phyloP scores from a whole-genome alignment of 1,140 invertebrate species.

The Sminthurides bifidus region DNA sequence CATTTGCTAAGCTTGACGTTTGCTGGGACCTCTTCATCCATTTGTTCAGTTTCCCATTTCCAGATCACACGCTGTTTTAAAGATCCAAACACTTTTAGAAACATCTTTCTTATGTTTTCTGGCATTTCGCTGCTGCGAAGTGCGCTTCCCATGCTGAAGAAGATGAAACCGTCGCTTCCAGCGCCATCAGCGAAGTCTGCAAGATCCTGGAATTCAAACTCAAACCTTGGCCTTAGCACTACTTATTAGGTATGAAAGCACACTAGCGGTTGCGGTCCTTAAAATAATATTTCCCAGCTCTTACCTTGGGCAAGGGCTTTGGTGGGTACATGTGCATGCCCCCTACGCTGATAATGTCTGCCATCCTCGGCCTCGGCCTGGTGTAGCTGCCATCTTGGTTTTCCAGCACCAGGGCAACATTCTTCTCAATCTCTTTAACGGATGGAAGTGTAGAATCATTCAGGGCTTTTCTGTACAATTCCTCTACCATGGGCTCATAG shows the following conservation, averaged over 20 bases:
- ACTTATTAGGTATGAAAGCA: no score
- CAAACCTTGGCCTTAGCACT: no score
- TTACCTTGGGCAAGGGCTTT: not conserved
- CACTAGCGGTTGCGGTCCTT: no score
- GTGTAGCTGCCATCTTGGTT: constrained; percentile 41
- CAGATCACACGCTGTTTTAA: constrained; percentile 35
- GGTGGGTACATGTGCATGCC: not conserved
- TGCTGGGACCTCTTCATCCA: constrained; percentile 38
- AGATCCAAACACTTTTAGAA: constrained; percentile 34
- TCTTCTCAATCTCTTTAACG: constrained; percentile 12
- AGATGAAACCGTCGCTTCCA: constrained; percentile 52
- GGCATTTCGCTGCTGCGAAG: constrained; percentile 49
- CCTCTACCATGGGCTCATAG: not conserved
- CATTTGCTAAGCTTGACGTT: constrained; percentile 61
- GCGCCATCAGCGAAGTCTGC: constrained; percentile 15
- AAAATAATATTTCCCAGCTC: constrained; percentile 5
- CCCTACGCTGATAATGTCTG: constrained; percentile 45
- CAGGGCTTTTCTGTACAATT: not conserved
- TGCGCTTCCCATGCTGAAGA: constrained; percentile 58
- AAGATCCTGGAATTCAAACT: no score
- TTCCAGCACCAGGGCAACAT: constrained; percentile 38
- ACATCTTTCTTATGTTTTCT: constrained; percentile 29
- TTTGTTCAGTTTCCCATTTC: constrained; percentile 35
- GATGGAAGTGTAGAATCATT: not conserved
- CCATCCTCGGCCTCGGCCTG: constrained; percentile 38